phyloP scores from a whole-genome alignment of 1,140 invertebrate species.

The Homalodisca vitripennis region DNA sequence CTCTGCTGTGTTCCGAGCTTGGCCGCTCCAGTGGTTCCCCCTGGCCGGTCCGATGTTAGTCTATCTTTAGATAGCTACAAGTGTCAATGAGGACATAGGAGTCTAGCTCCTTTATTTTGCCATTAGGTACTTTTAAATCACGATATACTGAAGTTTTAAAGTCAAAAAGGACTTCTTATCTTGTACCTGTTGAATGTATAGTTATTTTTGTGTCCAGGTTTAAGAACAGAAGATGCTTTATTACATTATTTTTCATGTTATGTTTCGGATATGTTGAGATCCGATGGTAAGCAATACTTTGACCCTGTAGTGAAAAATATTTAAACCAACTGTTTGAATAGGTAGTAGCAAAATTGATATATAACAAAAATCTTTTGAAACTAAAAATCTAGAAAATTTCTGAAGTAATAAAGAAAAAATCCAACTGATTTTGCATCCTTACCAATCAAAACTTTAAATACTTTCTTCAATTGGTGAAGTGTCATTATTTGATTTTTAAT shows the following conservation, averaged over 20 bases:
- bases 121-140: not conserved
- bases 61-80: not conserved
- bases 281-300: constrained; percentile 11
- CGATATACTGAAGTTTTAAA: not conserved
- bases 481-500: not conserved
- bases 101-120: not conserved
- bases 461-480: not conserved
- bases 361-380: not conserved
- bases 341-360: not conserved
- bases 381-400: not conserved
- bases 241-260: not conserved
- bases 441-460: not conserved
- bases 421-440: not conserved
- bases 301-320: not conserved
- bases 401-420: not conserved
- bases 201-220: not conserved
- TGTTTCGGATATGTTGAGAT: too few species aligned
- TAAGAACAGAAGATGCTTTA: not conserved
- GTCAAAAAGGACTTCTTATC: not conserved
- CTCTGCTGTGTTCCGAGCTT: not conserved
- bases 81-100: not conserved
- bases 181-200: not conserved
- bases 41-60: not conserved
- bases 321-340: not conserved
- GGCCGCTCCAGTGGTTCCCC: not conserved